phyloP scores from a whole-genome alignment of 2,797 vertebrate genomes.

The Helostoma temminkii region DNA sequence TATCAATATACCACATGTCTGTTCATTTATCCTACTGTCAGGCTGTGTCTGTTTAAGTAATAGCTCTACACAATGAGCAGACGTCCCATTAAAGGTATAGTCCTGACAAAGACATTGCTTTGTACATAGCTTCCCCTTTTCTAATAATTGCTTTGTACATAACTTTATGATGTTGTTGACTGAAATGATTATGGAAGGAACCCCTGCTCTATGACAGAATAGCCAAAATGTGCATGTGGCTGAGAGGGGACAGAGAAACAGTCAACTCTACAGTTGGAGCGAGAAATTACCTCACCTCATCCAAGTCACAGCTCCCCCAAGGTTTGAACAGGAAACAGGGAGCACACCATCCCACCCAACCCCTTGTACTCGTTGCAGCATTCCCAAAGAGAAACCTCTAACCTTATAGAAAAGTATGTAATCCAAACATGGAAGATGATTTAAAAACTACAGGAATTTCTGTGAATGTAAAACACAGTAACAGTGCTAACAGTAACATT shows the following conservation, averaged over 20 bases:
- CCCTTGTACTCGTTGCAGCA: constrained; percentile 39
- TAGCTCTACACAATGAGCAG: no score
- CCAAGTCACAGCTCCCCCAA: constrained; percentile 69
- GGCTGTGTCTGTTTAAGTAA: neutral
- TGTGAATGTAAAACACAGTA: constrained; percentile 38
- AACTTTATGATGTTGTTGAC: neutral
- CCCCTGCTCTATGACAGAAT: neutral
- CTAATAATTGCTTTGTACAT: no score
- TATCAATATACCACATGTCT: constrained; percentile 9
- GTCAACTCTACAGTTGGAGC: constrained; percentile 72
- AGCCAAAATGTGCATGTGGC: constrained; percentile 24
- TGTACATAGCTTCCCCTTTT: no score
- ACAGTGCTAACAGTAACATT: constrained; percentile 39
- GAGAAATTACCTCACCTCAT: constrained; percentile 79
- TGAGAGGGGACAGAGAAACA: constrained; percentile 28
- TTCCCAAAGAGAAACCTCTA: constrained; percentile 52
- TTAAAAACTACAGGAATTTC: constrained; percentile 2
- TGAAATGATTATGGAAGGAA: constrained; percentile 13
- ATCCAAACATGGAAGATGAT: constrained; percentile 29
- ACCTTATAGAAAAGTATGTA: constrained; percentile 23
- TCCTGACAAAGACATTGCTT: no score
- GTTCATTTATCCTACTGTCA: neutral
- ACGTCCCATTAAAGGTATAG: no score
- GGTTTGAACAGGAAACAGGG: constrained; percentile 76
- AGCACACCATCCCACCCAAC: constrained; percentile 57